Conservation (phyloP, 2,888 invertebrate genomes). For the Hyles lineata region DNA sequence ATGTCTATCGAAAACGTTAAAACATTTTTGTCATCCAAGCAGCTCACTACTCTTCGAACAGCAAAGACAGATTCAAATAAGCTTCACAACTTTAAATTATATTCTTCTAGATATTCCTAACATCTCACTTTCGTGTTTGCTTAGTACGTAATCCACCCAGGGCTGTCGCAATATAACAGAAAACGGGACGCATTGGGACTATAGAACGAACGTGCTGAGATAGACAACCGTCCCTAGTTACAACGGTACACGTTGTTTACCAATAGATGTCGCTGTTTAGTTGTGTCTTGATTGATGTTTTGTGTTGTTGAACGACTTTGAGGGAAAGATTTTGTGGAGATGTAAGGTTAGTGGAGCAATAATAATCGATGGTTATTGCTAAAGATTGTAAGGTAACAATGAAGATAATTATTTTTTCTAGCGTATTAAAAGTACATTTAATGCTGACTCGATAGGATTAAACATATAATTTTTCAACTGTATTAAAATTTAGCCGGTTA, state of each 20-base stretch:
- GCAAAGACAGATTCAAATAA: background rate
- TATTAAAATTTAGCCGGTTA: too few relatives aligned
- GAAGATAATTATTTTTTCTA: too few relatives aligned
- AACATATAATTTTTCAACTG: too few relatives aligned
- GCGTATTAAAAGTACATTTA: too few relatives aligned
- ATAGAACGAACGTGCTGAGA: background rate
- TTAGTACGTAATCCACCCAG: background rate
- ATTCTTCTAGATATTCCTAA: background rate
- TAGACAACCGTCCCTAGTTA: background rate
- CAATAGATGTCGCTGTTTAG: slow-evolving; percentile 4
- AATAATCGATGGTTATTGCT: background rate
- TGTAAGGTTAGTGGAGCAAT: background rate
- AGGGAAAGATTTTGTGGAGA: background rate
- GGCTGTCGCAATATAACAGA: slow-evolving; percentile 14
- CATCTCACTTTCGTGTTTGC: slow-evolving; percentile 8
- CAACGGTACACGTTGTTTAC: background rate
- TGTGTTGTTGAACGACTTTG: background rate
- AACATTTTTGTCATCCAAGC: too few relatives aligned
- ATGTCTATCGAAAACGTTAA: background rate
- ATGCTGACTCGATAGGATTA: too few relatives aligned
- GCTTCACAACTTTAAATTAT: background rate
- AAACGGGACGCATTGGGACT: slow-evolving; percentile 14
- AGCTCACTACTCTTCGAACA: background rate
- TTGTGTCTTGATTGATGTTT: background rate
- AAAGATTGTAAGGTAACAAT: too few relatives aligned